phyloP scores from a whole-genome alignment of 1,140 invertebrate species.

The Pomacea maculata region DNA sequence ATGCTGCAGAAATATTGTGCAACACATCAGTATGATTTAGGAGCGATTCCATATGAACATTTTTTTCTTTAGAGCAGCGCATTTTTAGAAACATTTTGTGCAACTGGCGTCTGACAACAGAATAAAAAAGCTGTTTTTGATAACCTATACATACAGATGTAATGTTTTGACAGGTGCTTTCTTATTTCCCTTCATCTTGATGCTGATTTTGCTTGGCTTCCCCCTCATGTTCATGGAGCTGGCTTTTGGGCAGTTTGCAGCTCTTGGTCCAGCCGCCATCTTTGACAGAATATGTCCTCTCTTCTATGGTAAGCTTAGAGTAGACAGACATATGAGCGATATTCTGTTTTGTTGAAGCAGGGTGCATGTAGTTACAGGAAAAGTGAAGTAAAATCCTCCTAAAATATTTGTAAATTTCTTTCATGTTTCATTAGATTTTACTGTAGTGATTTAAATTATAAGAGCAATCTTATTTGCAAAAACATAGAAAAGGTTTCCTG shows the following conservation, averaged over 20 bases:
- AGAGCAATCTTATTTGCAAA: no score
- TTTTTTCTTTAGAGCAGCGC: no score
- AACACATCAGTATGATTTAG: no score
- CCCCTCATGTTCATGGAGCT: conserved; percentile 67
- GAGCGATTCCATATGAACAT: no score
- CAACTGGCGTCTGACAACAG: no score
- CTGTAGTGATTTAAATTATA: background rate
- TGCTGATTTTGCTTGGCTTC: conserved; percentile 65
- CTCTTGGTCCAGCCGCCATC: conserved; percentile 61
- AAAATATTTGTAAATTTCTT: background rate
- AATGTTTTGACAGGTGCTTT: conserved; percentile 60
- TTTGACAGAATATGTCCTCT: conserved; percentile 93
- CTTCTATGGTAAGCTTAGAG: conserved; percentile 81
- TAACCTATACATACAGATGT: no score
- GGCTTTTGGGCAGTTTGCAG: conserved; percentile 67
- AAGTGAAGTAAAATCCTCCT: background rate
- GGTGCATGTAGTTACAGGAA: background rate
- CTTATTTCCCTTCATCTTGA: conserved; percentile 66
- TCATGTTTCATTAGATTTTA: background rate
- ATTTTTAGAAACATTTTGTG: no score
- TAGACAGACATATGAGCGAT: background rate
- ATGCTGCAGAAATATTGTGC: no score
- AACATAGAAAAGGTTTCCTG: no score
- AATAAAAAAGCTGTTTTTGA: no score
- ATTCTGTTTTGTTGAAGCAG: background rate